phyloP scores from a whole-genome alignment of 2,888 invertebrate species.

The Pachydiplax longipennis region DNA sequence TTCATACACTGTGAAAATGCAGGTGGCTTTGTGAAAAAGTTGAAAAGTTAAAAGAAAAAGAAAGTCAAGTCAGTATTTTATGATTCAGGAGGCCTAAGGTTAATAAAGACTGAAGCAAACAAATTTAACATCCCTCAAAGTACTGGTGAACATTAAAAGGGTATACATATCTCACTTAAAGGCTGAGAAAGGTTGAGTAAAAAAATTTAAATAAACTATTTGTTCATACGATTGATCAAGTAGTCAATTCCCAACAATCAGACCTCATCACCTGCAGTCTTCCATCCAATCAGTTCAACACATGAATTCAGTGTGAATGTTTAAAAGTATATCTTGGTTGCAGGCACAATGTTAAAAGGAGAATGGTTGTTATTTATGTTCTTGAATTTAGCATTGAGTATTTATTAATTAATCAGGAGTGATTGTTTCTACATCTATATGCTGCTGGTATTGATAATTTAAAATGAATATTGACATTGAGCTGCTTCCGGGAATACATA shows the following conservation, averaged over 20 bases:
- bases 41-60: conserved; percentile 1
- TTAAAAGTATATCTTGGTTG: not conserved
- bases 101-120: conserved; percentile 17
- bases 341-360: not conserved
- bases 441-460: not conserved
- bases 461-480: not conserved
- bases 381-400: not conserved
- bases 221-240: not conserved
- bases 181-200: not conserved
- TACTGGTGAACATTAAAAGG: not conserved
- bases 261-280: conserved; percentile 38
- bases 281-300: conserved; percentile 24
- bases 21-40: conserved; percentile 20
- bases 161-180: conserved; percentile 29
- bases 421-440: not conserved
- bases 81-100: conserved; percentile 25
- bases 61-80: conserved; percentile 39
- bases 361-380: not conserved
- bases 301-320: conserved; percentile 8
- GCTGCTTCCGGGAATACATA: not conserved
- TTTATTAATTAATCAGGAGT: not conserved
- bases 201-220: not conserved
- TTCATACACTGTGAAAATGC: conserved; percentile 38
- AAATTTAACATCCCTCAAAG: not conserved
- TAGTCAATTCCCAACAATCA: conserved; percentile 24